Evolutionary conservation across 2,113 vertebrate genomes (phyloP), one percentile per base, ranked within the genome.

Genomic region (Ariopsis seemanni): DNA sequence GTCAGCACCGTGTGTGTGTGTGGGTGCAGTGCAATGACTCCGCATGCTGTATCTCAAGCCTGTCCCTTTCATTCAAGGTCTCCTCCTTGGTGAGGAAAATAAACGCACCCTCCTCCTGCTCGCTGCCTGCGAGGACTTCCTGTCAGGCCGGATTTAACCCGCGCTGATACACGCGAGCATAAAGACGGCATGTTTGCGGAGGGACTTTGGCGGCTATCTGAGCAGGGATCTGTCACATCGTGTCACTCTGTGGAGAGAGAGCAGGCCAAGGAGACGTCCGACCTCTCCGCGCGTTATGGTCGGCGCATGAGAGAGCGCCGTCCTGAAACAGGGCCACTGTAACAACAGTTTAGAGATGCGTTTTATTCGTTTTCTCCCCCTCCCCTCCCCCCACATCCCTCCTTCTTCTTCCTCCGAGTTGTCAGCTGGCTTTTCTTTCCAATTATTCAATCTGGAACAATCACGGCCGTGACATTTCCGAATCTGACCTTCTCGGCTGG

Each of bases 11-110:
- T 83, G 67, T 74, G 67, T 48, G 92, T 91, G 89, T 94, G 22
- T 72, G 48, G 60, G 80, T 22, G 15, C 52, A 52, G 86, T 93
- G 91, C 95, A 90, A 95, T 91, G 92, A 87, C 91, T 96, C 94
- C 96, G 96, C 97, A 97, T 97, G 97, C 94, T 93, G 92, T 95
- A 92, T 95, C 96, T 94, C 95, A 92, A 94, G 89, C 72, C 92
- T 95, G 96, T 96, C 96, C 95, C 96, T 95, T 95, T 96, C 96
- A 96, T 93, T 96, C 94, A 96, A 95, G 96, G 94, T 94, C 95
- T 94, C 89, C 92, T 95, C 95, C 93, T 95, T 95, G 95, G 91
- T 95, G 93, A 93, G 96, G 95, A 94, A 93, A 96, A 65, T 58
- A 79, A 12, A 17, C 25, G 42, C 69, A 34, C 85, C 71, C 72